Evolutionary conservation across 2,888 invertebrate genomes (phyloP).

Genomic region (Meiosimyza platycephala): DNA sequence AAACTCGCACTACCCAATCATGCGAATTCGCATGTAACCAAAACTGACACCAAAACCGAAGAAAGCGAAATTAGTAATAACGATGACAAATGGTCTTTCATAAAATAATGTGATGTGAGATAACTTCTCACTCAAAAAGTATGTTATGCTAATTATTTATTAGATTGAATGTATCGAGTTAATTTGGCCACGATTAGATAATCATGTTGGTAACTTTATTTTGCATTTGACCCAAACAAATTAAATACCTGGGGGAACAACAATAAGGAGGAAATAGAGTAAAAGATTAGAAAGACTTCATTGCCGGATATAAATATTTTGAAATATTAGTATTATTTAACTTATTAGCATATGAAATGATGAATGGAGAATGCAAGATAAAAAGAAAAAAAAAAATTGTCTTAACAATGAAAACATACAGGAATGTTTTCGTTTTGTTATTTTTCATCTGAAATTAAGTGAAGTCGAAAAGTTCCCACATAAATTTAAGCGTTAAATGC

Average conservation of each 20-base stretch:
- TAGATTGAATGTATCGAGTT: too few relatives aligned
- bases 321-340: neutral
- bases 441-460: too few relatives aligned
- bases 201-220: neutral
- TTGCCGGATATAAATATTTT: conserved; percentile 10
- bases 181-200: too few relatives aligned
- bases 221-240: neutral
- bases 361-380: neutral
- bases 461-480: too few relatives aligned
- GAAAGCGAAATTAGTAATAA: conserved; percentile 1
- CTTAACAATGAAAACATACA: too few relatives aligned
- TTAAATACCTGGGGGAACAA: too few relatives aligned
- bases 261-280: too few relatives aligned
- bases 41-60: neutral
- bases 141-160: too few relatives aligned
- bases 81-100: conserved; percentile 19
- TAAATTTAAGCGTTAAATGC: too few relatives aligned
- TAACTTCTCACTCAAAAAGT: conserved; percentile 9
- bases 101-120: conserved; percentile 10
- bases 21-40: too few relatives aligned
- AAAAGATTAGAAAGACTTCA: neutral
- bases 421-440: too few relatives aligned
- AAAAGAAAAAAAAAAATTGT: neutral
- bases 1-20: too few relatives aligned
- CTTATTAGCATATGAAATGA: neutral